phyloP scores from a whole-genome alignment of 2,113 vertebrate species.

The Sinocyclocheilus maitianheensis region DNA sequence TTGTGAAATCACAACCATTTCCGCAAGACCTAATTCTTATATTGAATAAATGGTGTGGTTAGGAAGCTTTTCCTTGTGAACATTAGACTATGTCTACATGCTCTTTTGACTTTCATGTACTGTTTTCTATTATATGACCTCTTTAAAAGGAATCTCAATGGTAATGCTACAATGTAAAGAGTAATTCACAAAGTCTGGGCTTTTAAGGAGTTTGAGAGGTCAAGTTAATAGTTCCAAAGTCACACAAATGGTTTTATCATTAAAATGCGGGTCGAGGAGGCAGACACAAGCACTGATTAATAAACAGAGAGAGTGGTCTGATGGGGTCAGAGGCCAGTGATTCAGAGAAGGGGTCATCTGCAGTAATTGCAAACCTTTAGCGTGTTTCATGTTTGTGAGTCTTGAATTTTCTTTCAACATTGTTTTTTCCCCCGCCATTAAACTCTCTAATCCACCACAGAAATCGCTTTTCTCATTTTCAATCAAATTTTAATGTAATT shows the following conservation, averaged over 20 bases:
- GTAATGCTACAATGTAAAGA: neutral
- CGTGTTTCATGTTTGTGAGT: conserved; percentile 19
- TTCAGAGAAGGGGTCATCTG: conserved; percentile 33
- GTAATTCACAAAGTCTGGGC: conserved; percentile 5
- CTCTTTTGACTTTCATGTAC: neutral
- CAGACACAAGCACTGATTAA: neutral
- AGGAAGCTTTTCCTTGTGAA: no score
- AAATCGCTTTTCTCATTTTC: neutral
- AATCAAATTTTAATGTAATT: neutral
- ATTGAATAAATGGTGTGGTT: no score
- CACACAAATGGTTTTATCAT: conserved; percentile 29
- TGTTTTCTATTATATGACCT: neutral
- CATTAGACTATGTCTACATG: neutral
- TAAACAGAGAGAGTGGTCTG: conserved; percentile 41
- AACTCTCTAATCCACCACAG: neutral
- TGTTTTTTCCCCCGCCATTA: neutral
- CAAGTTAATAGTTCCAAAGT: conserved; percentile 1
- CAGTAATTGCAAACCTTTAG: conserved; percentile 59
- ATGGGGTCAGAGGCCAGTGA: conserved; percentile 1
- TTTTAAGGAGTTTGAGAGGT: conserved; percentile 42
- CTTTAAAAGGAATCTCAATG: neutral
- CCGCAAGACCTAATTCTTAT: neutral
- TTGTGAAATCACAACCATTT: neutral
- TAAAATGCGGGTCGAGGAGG: conserved; percentile 7
- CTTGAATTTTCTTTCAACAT: neutral